These are phyloP conservation scores for Phenacoccus solenopsis DNA, from an alignment of 1,140 invertebrate genomes.

Conservation along the genomic window DNA sequence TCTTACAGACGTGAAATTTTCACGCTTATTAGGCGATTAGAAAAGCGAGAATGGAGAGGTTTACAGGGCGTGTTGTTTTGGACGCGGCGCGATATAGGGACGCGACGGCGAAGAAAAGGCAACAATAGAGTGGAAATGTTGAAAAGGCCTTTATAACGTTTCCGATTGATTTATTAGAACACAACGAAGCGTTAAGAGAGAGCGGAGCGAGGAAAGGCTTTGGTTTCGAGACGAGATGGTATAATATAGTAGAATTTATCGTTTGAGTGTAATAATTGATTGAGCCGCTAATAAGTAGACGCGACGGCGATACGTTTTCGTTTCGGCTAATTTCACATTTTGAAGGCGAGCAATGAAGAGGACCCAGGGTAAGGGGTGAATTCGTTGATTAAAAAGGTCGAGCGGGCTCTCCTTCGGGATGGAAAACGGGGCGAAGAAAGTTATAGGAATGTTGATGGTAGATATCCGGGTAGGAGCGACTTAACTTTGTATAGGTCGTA, in stretches of 20 bases:
- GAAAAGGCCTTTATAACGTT: too few relatives aligned
- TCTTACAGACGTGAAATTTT: too few relatives aligned
- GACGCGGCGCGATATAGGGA: too few relatives aligned
- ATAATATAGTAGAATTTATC: neutral
- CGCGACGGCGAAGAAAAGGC: too few relatives aligned
- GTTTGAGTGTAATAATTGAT: neutral
- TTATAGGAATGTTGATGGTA: neutral
- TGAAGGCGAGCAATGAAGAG: neutral
- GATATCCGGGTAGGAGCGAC: neutral
- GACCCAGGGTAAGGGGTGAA: neutral
- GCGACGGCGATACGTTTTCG: neutral
- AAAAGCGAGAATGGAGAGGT: too few relatives aligned
- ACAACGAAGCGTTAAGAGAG: too few relatives aligned
- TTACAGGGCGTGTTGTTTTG: too few relatives aligned
- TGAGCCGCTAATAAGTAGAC: neutral
- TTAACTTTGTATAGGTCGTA: neutral
- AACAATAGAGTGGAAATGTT: too few relatives aligned
- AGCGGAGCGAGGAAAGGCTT: too few relatives aligned
- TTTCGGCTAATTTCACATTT: slow-evolving; percentile 14
- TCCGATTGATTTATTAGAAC: too few relatives aligned
- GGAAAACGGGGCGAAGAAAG: neutral
- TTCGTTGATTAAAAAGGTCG: neutral
- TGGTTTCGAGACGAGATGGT: too few relatives aligned
- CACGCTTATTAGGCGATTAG: too few relatives aligned
- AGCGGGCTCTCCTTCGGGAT: neutral